These are phyloP conservation scores for Rhopalosiphum maidis DNA, from an alignment of 1,140 invertebrate species.

Conservation along the genomic window DNA sequence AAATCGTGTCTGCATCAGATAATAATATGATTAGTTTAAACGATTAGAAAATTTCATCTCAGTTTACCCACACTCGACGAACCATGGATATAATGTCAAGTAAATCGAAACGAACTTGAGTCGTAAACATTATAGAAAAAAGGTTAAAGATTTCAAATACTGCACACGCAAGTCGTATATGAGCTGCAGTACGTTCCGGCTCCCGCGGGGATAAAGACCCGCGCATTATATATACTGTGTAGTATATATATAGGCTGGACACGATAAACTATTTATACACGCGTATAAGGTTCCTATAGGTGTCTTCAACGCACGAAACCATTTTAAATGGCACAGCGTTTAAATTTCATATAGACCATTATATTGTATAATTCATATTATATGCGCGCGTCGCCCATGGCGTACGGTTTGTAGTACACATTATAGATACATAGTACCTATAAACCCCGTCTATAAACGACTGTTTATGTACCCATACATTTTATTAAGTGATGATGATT, in stretches of 20 bases:
- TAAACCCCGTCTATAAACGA: neutral
- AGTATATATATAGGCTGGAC: neutral
- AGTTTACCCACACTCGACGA: neutral
- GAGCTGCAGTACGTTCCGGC: neutral
- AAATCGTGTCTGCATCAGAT: neutral
- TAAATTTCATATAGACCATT: neutral
- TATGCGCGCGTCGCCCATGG: neutral
- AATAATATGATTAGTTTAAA: neutral
- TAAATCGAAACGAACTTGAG: neutral
- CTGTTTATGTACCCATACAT: neutral
- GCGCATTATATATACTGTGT: neutral
- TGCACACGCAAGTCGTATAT: neutral
- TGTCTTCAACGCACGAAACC: neutral
- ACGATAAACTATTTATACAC: neutral
- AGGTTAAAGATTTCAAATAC: neutral
- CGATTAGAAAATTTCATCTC: neutral
- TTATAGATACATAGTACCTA: neutral
- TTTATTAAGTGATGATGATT: neutral
- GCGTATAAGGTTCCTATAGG: neutral
- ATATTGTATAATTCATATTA: constrained; percentile 11
- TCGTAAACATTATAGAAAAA: neutral
- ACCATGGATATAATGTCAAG: neutral
- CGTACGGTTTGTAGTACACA: neutral
- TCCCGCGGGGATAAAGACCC: neutral
- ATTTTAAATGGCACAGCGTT: neutral